Evolutionary conservation across 2,797 vertebrate species (phyloP), one percentile per base, ranked within the genome.

Genomic region (Tapera naevia): DNA sequence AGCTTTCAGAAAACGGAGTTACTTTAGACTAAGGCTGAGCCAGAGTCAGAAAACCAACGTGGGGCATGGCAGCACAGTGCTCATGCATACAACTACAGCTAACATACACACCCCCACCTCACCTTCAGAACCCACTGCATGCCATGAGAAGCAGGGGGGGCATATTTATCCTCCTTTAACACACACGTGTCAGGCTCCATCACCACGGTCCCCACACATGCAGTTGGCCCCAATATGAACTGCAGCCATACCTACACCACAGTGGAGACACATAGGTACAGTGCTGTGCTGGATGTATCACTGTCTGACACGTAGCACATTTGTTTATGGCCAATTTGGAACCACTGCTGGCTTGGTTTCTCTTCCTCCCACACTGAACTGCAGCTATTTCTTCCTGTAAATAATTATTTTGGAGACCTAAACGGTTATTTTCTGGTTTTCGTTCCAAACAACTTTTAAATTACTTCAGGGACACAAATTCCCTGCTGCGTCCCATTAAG

Each of bases 191-290:
- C 30, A 56, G 54, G 58, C 74, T n/a, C 58, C 58, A 41, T 23
- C 0, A 3, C 45, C 50, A 22, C 0, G 1, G 21, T 11, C n/a
- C 35, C 53, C 35, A 51, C 7, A 8, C 0, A 1, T 30, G 23
- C 30, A 48, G 23, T 41, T 11, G 65, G 58, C 75, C 48, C 30
- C 24, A 11, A 6, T 9, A 9, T 2, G 10, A 57, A 35, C 73
- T 43, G 58, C 58, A 76, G 64, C 25, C 35, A 10, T 53, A 30
- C 58, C 54, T 66, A 32, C 32, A 28, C 27, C 37, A 9, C 32
- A 37, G 50, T 3, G 5, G 21, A 56, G 51, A 66, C 18, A 2
- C 6, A 37, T 0, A 39, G 45, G 24, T 14, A 16, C 6, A 15
- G n/a, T 2, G 8, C 33, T 67, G 11, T 24, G 61, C 33, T 17